A percentile compares a stretch with the other conserved stretches of the same genome.
phyloP scores from a whole-genome alignment of 2,797 vertebrate genomes.

The Emys orbicularis region DNA sequence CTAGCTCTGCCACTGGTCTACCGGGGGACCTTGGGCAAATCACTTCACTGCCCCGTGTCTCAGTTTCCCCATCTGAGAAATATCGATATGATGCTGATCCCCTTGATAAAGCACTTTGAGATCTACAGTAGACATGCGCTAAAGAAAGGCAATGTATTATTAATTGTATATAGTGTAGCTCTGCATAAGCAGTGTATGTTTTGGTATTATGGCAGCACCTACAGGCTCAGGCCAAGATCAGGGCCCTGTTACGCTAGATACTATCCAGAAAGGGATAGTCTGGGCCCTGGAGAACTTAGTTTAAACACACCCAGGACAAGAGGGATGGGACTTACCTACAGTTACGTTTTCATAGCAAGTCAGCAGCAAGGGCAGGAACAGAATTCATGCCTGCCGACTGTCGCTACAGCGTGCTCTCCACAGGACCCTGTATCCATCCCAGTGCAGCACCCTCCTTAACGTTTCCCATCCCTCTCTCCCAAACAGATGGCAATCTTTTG shows the following conservation, averaged over 20 bases:
- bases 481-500: slow-evolving; percentile 68
- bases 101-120: background rate
- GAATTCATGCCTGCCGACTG: background rate
- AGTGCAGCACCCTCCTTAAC: background rate
- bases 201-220: too few species aligned
- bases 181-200: too few species aligned
- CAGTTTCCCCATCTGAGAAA: background rate
- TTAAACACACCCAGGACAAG: too few species aligned
- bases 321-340: too few species aligned
- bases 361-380: background rate
- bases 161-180: background rate
- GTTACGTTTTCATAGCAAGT: too few species aligned
- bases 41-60: background rate
- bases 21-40: background rate
- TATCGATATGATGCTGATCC: background rate
- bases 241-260: background rate
- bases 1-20: background rate
- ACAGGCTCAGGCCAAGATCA: too few species aligned
- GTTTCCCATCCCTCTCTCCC: fast-evolving
- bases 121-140: background rate
- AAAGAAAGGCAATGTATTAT: background rate
- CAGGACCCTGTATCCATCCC: background rate
- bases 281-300: too few species aligned
- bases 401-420: fast-evolving
- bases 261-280: too few species aligned